Percentiles rank a stretch among this genome's conserved stretches.
Conservation (phyloP, 1,140 invertebrate genomes). For the Heliconius nattereri region DNA sequence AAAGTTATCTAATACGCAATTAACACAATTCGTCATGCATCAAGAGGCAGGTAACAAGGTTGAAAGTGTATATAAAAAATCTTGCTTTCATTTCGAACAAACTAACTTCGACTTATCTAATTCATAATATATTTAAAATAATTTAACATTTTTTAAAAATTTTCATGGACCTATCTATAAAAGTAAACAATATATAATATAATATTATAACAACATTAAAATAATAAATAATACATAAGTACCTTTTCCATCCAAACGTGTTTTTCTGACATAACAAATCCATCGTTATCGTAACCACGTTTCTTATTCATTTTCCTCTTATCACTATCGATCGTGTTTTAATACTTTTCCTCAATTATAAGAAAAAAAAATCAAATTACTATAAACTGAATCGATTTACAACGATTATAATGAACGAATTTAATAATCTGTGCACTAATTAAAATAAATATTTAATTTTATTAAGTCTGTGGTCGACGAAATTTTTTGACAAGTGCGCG, state of each 20-base stretch:
- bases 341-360: not conserved
- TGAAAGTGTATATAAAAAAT: constrained; percentile 23
- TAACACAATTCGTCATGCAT: constrained; percentile 47
- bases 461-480: not conserved
- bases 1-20: constrained; percentile 3
- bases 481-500: not conserved
- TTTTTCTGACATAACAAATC: constrained; percentile 52
- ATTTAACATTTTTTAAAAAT: too few species aligned
- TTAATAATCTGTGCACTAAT: not conserved
- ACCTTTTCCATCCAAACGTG: constrained; percentile 47
- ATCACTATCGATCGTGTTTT: constrained; percentile 3
- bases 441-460: not conserved
- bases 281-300: constrained; percentile 48
- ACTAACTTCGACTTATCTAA: not conserved
- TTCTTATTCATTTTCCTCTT: constrained; percentile 41
- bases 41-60: constrained; percentile 44
- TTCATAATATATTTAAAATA: constrained; percentile 15
- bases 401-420: not conserved
- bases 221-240: constrained; percentile 23
- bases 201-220: constrained; percentile 1
- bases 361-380: not conserved
- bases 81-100: not conserved
- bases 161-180: too few species aligned
- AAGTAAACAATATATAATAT: too few species aligned
- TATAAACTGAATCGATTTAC: not conserved